Conservation (phyloP, 2,113 vertebrate species). For the Notiomystis cincta region DNA sequence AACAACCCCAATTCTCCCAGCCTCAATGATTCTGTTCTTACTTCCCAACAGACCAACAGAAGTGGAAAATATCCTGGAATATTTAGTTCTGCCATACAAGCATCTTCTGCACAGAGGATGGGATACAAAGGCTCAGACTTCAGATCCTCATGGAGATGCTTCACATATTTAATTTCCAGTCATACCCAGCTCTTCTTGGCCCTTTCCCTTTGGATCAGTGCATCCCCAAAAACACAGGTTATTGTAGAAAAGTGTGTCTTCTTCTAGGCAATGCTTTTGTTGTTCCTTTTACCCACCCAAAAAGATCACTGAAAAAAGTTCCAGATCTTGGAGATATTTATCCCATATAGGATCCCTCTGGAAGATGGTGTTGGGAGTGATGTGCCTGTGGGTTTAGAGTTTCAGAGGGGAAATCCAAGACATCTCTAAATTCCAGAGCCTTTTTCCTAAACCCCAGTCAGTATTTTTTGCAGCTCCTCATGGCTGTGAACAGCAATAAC, state of each 20-base stretch:
- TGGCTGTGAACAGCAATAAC: neutral
- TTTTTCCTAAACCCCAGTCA: neutral
- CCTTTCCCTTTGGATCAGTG: neutral
- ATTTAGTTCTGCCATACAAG: neutral
- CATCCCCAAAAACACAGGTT: neutral
- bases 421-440: neutral
- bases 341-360: fast-evolving
- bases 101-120: neutral
- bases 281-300: neutral
- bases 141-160: neutral
- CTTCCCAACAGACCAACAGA: neutral
- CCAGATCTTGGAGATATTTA: fast-evolving
- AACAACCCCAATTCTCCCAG: no score
- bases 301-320: neutral
- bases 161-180: neutral
- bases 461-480: neutral
- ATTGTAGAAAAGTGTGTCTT: neutral
- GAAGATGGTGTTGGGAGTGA: neutral
- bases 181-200: fast-evolving
- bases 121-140: neutral
- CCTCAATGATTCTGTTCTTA: neutral
- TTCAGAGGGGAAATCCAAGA: neutral
- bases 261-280: neutral
- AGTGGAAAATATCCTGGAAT: neutral
- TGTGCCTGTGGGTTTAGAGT: neutral